Evolutionary conservation across 23 tunicate genomes (phyloP), one percentile per base, ranked within the genome.

Genomic region (Halocynthia roretzi): DNA sequence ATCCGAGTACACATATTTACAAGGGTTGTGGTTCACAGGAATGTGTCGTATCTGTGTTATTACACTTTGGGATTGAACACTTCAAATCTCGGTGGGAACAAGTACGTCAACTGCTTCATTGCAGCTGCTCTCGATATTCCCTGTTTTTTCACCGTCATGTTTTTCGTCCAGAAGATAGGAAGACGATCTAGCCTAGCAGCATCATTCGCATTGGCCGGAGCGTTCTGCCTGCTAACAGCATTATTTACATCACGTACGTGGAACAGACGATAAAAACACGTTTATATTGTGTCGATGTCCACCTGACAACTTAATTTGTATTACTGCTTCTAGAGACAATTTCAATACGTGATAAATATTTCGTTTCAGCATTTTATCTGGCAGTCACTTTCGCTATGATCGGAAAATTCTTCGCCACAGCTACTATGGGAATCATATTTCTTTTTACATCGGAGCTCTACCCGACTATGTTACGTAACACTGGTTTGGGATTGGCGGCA

Each of bases 371-470:
- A 31, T 31, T 31, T 31, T 31, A 31, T 31, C 44, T 31, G 44
- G 44, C 44, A 4, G 56, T 74, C 9, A 61, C 55, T 18, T 77
- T 77, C 49, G 71, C 72, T 62, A 77, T 77, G 72, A 20, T 77
- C 57, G 72, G 71, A 14, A 77, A 77, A 49, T 77, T 77, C 49
- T 77, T 66, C 19, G 82, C 72, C 8, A 20, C 71, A 40, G 76
- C 71, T 2, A 22, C 72, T 10, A 66, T 69, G 74, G 80, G 81
- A 49, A 81, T 81, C 17, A 15, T 81, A 9, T 81, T 53, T 62
- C 55, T 81, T 10, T 81, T 73, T 60, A 81, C 85, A 57, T 77
- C 71, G 17, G 85, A 81, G 49, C 80, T 81, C 8, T 74, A 81
- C 81, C 85, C 85, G 10, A 81, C 85, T 10, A 51, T 77, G 18